Evolutionary conservation across 2,888 invertebrate genomes (phyloP).

Genomic region (Cenopis cana): DNA sequence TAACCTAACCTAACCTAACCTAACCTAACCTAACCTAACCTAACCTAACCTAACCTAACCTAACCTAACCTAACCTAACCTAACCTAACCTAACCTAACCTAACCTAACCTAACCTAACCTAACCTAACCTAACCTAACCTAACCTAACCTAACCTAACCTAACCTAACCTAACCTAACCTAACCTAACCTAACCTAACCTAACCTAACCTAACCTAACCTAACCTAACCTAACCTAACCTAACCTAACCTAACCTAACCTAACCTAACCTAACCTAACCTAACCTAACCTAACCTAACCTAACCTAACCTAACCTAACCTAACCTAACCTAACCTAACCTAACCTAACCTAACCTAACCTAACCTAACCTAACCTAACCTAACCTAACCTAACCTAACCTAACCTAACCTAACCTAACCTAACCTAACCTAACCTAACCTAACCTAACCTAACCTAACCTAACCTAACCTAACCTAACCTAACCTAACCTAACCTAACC

Average conservation of each 20-base stretch:
- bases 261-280: conserved; percentile 43
- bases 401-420: conserved; percentile 40
- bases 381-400: conserved; percentile 38
- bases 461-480: conserved; percentile 30
- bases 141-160: conserved; percentile 32
- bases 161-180: conserved; percentile 41
- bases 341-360: conserved; percentile 41
- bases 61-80: conserved; percentile 34
- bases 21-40: conserved; percentile 38
- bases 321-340: conserved; percentile 32
- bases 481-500: conserved; percentile 44
- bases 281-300: conserved; percentile 30
- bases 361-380: conserved; percentile 37
- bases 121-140: conserved; percentile 44
- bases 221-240: conserved; percentile 40
- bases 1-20: conserved; percentile 37
- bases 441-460: conserved; percentile 43
- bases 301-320: conserved; percentile 44
- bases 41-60: conserved; percentile 40
- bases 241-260: conserved; percentile 34
- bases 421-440: conserved; percentile 34
- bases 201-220: conserved; percentile 38
- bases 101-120: conserved; percentile 30
- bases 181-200: conserved; percentile 37
- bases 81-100: conserved; percentile 43